Evolutionary conservation across 2,888 invertebrate genomes (phyloP).

Genomic region (Spicauda simplicius): DNA sequence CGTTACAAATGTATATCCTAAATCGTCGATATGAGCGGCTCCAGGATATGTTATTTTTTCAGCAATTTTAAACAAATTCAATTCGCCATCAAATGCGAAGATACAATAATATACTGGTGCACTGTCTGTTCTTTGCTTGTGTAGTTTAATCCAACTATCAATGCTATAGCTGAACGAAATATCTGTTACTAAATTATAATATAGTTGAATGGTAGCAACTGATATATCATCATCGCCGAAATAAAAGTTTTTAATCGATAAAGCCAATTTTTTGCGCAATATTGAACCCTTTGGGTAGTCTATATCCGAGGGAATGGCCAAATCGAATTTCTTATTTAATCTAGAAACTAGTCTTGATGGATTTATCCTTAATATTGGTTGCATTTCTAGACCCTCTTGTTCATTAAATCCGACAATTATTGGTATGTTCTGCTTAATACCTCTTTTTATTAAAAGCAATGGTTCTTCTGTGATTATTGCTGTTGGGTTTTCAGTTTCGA

Average conservation of each 20-base stretch:
- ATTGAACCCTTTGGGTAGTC: background rate
- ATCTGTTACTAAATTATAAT: conserved; percentile 7
- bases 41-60: conserved; percentile 3
- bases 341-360: background rate
- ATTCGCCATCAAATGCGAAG: background rate
- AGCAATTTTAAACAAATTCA: background rate
- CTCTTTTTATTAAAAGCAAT: background rate
- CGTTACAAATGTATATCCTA: conserved; percentile 7
- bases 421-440: background rate
- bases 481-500: background rate
- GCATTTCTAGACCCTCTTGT: conserved; percentile 17
- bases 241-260: conserved; percentile 14
- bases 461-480: conserved; percentile 5
- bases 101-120: conserved; percentile 6
- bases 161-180: background rate
- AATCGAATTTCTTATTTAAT: background rate
- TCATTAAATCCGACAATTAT: conserved; percentile 6
- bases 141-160: conserved; percentile 5
- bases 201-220: background rate
- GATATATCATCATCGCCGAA: conserved; percentile 5
- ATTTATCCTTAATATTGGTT: background rate
- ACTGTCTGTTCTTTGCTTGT: background rate
- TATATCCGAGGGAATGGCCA: conserved; percentile 5
- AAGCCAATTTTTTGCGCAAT: background rate
- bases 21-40: background rate